Conservation (phyloP, 92 coral and sea anemone species). For the Palythoa grandis region DNA sequence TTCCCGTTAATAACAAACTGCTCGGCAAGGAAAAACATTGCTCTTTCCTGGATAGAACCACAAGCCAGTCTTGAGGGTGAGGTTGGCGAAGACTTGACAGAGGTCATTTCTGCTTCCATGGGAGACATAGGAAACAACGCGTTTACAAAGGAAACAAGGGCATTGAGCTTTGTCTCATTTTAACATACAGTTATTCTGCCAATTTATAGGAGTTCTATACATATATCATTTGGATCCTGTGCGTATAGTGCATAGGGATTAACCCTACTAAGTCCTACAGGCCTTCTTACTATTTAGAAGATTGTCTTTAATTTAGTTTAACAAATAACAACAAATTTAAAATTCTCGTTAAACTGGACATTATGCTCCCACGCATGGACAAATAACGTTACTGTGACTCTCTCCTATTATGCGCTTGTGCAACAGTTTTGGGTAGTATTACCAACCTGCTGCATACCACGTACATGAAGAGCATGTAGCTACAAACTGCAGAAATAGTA, state of each 20-base stretch:
- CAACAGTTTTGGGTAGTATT: too few species aligned
- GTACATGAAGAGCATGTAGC: too few species aligned
- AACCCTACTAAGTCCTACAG: too few species aligned
- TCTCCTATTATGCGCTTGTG: too few species aligned
- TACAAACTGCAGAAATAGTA: too few species aligned
- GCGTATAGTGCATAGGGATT: too few species aligned
- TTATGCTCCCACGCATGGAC: too few species aligned
- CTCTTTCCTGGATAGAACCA: slow-evolving; percentile 41
- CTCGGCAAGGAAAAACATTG: slow-evolving; percentile 41
- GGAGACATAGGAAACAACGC: neutral
- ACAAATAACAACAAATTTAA: neutral
- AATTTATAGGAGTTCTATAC: too few species aligned
- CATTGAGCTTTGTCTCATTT: neutral
- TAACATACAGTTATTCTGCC: neutral
- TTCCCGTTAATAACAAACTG: slow-evolving; percentile 46
- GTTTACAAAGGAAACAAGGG: neutral
- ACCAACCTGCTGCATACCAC: too few species aligned
- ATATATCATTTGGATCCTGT: too few species aligned
- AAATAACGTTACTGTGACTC: too few species aligned
- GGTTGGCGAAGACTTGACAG: neutral
- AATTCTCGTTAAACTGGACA: neutral
- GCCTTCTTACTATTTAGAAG: too few species aligned
- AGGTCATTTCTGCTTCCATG: neutral
- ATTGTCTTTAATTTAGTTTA: neutral
- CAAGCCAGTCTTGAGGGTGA: neutral